Evolutionary conservation across 2,888 invertebrate genomes (phyloP).

Genomic region (Leuctra nigra): DNA sequence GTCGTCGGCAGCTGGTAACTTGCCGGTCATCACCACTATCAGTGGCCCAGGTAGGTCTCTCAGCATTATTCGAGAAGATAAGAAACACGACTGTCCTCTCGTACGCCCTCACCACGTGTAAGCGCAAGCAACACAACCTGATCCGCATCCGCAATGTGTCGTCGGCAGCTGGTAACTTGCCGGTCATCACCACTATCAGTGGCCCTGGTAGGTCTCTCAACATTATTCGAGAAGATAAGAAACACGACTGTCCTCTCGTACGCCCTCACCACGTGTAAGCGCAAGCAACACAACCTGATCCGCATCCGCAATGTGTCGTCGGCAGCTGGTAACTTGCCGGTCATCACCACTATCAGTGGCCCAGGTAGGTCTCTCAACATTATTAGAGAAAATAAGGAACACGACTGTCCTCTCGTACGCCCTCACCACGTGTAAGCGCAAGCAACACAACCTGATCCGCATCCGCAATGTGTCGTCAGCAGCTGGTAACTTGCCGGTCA

Average conservation of each 20-base stretch:
- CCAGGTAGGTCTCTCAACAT: too few relatives aligned
- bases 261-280: slow-evolving; percentile 30
- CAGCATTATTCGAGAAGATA: too few relatives aligned
- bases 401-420: slow-evolving; percentile 32
- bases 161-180: slow-evolving; percentile 26
- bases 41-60: slow-evolving; percentile 33
- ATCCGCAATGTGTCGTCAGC: slow-evolving; percentile 30
- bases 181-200: slow-evolving; percentile 29
- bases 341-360: slow-evolving; percentile 30
- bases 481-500: slow-evolving; percentile 25
- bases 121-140: slow-evolving; percentile 32
- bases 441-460: slow-evolving; percentile 33
- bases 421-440: slow-evolving; percentile 31
- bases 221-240: too few relatives aligned
- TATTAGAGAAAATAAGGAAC: too few relatives aligned
- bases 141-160: slow-evolving; percentile 32
- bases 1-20: slow-evolving; percentile 25
- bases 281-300: slow-evolving; percentile 33
- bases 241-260: slow-evolving; percentile 32
- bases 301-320: slow-evolving; percentile 31
- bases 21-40: slow-evolving; percentile 29
- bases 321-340: slow-evolving; percentile 26
- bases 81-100: slow-evolving; percentile 32
- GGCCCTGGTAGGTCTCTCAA: slow-evolving; percentile 33
- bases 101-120: slow-evolving; percentile 31